A percentile compares a stretch with the other conserved stretches of the same genome.
phyloP scores from a whole-genome alignment of 2,113 vertebrate genomes.

The Ivindomyrus marchei region DNA sequence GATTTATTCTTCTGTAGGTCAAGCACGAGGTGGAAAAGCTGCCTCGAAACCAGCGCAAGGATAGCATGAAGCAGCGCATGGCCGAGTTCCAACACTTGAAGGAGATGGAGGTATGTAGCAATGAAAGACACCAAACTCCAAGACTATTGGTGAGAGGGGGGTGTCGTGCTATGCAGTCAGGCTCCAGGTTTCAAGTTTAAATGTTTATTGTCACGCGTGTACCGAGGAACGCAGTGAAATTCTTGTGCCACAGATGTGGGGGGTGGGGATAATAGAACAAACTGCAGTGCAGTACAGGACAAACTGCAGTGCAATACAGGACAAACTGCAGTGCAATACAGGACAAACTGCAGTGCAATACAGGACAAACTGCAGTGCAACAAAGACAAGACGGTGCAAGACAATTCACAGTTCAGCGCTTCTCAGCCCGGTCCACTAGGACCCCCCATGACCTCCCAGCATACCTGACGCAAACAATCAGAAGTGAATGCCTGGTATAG shows the following conservation, averaged over 20 bases:
- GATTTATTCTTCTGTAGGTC: conserved; percentile 52
- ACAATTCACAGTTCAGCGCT: not conserved
- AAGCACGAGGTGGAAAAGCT: conserved; percentile 81
- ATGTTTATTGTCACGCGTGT: too few species aligned
- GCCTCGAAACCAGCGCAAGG: conserved; percentile 78
- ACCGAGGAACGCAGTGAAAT: not conserved
- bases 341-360: too few species aligned
- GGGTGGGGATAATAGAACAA: too few species aligned
- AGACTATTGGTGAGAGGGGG: not conserved
- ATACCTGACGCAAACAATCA: not conserved
- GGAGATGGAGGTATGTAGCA: conserved; percentile 56
- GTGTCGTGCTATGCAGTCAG: not conserved
- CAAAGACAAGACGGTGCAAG: too few species aligned
- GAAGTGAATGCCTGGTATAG: not conserved
- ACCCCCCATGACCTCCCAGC: not conserved
- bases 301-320: too few species aligned
- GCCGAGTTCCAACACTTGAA: conserved; percentile 70
- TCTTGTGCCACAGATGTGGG: too few species aligned
- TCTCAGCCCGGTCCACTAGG: not conserved
- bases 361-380: too few species aligned
- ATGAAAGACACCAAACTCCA: not conserved
- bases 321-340: not conserved
- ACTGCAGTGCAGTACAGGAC: too few species aligned
- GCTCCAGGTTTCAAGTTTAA: not conserved
- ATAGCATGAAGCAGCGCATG: conserved; percentile 71